These are phyloP conservation scores for Idaea biselata DNA, from an alignment of 2,888 invertebrate species.

Conservation along the genomic window DNA sequence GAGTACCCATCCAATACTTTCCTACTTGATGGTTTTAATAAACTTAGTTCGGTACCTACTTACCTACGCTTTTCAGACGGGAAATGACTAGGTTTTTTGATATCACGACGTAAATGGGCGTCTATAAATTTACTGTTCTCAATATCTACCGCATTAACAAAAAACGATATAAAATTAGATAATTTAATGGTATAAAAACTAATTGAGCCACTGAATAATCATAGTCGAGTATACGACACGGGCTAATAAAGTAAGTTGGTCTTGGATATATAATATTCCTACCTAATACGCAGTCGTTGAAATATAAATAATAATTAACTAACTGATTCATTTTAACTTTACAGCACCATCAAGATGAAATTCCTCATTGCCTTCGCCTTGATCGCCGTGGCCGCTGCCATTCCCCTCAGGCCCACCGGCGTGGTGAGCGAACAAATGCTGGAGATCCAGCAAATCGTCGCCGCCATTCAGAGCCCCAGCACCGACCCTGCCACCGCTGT, in stretches of 20 bases:
- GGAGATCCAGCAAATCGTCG: conserved; percentile 34
- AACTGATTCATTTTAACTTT: not conserved
- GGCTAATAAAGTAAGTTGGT: conserved; percentile 15
- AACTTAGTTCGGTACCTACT: not conserved
- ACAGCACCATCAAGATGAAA: conserved; percentile 26
- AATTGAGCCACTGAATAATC: conserved; percentile 1
- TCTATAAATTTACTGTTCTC: conserved; percentile 5
- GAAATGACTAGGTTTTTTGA: not conserved
- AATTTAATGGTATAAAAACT: conserved; percentile 16
- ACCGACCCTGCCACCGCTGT: conserved; percentile 32
- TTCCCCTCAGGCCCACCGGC: conserved; percentile 26
- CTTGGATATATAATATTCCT: not conserved
- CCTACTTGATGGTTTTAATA: too few species aligned
- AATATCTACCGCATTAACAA: not conserved
- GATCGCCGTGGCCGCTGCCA: conserved; percentile 27
- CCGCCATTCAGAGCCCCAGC: conserved; percentile 33
- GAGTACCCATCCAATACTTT: too few species aligned
- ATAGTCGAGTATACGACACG: conserved; percentile 19
- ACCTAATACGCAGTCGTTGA: not conserved
- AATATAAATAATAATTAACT: not conserved
- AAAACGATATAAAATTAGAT: conserved; percentile 7
- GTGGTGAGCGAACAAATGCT: conserved; percentile 17
- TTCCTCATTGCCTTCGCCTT: conserved; percentile 26
- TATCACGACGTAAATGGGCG: conserved; percentile 11
- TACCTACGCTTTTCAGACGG: not conserved